These are phyloP conservation scores for Halcyon leucocephala DNA, from an alignment of 2,797 vertebrate species.

Conservation along the genomic window DNA sequence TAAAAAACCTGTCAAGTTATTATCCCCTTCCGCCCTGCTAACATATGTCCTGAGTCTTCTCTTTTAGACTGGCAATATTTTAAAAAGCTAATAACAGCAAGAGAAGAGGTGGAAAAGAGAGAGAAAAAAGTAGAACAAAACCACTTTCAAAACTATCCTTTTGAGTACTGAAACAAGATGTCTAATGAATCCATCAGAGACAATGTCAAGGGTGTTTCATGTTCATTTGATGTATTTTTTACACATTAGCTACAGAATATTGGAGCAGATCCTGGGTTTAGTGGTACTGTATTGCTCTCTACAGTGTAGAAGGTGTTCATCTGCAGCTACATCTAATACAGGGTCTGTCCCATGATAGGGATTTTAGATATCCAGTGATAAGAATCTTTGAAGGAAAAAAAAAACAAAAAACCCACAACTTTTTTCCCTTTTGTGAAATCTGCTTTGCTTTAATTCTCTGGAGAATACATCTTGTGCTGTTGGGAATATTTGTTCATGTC, in stretches of 20 bases:
- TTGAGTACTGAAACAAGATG: background rate
- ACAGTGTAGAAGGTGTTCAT: background rate
- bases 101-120: fast-evolving
- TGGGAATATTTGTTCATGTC: background rate
- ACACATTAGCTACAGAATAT: background rate
- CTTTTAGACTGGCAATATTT: background rate
- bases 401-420: too few relatives aligned
- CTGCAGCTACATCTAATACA: background rate
- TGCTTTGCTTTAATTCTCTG: background rate
- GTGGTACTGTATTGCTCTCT: background rate
- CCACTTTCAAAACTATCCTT: background rate
- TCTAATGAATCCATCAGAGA: background rate
- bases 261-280: background rate
- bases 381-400: too few relatives aligned
- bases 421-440: too few relatives aligned
- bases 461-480: background rate
- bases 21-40: background rate
- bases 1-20: background rate
- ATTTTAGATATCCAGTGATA: background rate
- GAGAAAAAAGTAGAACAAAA: background rate
- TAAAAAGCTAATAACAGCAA: background rate
- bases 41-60: background rate
- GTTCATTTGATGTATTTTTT: background rate
- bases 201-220: background rate
- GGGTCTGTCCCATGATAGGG: background rate